Evolutionary conservation across 2,797 vertebrate genomes (phyloP).

Genomic region (Mus minutoides): DNA sequence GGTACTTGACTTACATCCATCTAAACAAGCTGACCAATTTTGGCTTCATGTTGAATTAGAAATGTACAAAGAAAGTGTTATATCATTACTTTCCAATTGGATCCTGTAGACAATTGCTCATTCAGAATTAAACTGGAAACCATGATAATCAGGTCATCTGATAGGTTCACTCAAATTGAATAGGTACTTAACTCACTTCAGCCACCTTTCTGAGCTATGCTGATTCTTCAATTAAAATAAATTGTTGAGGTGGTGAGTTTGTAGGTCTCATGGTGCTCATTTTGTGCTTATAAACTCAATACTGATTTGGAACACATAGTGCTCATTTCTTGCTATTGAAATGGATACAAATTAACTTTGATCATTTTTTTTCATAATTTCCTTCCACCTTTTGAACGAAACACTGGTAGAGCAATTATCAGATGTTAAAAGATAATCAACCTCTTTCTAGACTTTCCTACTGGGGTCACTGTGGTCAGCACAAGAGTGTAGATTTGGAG

Average conservation of each 20-base stretch:
- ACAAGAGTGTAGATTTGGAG: not conserved
- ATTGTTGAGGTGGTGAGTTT: not conserved
- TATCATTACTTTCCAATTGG: not conserved
- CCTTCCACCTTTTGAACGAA: not conserved
- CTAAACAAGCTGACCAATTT: not conserved
- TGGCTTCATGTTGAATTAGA: not conserved
- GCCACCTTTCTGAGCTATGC: not conserved
- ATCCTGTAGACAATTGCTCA: not conserved
- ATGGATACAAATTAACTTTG: not conserved
- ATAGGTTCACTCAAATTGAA: not conserved
- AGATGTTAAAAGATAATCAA: not conserved
- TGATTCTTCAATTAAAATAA: not conserved
- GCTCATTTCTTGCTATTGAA: not conserved
- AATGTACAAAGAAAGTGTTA: not conserved
- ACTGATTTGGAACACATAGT: not conserved
- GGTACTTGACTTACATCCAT: not conserved
- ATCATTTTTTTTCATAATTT: not conserved
- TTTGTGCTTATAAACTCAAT: slow-evolving; percentile 1
- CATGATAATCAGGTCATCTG: not conserved
- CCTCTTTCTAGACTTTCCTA: not conserved
- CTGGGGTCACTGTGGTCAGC: not conserved
- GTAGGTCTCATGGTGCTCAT: not conserved
- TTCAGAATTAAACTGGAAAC: not conserved
- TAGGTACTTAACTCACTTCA: not conserved
- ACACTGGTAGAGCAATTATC: not conserved